Percentiles rank a stretch among this genome's conserved stretches.
Evolutionary conservation across 2,797 vertebrate genomes (phyloP).

Genomic region (Sarcoramphus papa): DNA sequence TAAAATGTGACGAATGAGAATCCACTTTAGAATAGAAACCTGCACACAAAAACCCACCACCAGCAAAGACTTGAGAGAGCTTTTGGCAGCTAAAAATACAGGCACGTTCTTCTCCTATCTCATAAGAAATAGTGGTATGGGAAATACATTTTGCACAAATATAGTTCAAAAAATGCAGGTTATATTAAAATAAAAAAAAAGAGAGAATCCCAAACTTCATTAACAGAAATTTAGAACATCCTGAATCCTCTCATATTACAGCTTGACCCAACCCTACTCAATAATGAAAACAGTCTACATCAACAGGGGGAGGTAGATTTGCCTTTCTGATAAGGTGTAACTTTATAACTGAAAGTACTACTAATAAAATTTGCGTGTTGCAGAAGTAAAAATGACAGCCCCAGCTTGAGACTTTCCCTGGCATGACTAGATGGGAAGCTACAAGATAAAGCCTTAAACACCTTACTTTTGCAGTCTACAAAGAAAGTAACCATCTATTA

Average conservation of each 20-base stretch:
- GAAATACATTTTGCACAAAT: not conserved
- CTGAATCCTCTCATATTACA: not conserved
- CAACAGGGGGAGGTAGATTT: not conserved
- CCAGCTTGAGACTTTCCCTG: slow-evolving; percentile 47
- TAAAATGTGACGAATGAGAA: not conserved
- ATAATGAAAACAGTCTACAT: not conserved
- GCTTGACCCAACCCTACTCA: not conserved
- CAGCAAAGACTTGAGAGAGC: not conserved
- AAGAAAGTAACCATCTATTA: not conserved
- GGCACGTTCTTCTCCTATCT: not conserved
- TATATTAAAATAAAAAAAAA: not conserved
- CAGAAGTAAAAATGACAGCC: slow-evolving; percentile 1
- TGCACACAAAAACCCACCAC: not conserved
- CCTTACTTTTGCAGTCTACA: not conserved
- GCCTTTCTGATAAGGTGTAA: not conserved
- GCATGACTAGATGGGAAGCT: slow-evolving; percentile 69
- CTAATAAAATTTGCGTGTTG: not conserved
- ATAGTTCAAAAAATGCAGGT: not conserved
- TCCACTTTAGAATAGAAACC: not conserved
- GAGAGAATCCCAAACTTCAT: not conserved
- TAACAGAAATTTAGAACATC: not conserved
- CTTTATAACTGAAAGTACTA: not conserved
- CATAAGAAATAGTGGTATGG: not conserved
- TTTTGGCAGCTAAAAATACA: not conserved
- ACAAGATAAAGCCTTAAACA: slow-evolving; percentile 68